A percentile compares a stretch with the other conserved stretches of the same genome.
Evolutionary conservation across 2,888 invertebrate genomes (phyloP).

Genomic region (Acrobasis suavella): DNA sequence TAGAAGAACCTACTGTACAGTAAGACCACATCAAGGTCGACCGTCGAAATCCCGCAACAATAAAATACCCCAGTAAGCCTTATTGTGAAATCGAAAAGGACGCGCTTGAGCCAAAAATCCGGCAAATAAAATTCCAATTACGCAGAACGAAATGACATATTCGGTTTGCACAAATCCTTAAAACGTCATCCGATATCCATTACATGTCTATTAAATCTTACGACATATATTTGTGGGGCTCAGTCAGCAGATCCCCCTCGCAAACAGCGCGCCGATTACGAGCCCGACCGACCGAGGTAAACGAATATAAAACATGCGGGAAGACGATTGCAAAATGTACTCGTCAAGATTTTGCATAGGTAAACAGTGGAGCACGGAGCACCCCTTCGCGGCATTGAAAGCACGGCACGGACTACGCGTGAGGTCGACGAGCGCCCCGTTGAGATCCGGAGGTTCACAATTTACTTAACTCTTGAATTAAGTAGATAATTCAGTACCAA

Average conservation of each 20-base stretch:
- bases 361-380: conserved; percentile 69
- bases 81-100: conserved; percentile 46
- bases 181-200: conserved; percentile 83
- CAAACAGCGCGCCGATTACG: conserved; percentile 80
- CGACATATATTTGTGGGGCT: conserved; percentile 82
- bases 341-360: conserved; percentile 80
- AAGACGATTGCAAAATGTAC: conserved; percentile 80
- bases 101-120: conserved; percentile 74
- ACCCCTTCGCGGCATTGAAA: conserved; percentile 51
- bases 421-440: neutral
- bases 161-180: conserved; percentile 83
- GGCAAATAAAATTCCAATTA: conserved; percentile 80
- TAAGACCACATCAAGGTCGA: conserved; percentile 16
- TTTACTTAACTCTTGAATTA: neutral
- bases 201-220: conserved; percentile 83
- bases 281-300: conserved; percentile 78
- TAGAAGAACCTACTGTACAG: conserved; percentile 10
- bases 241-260: conserved; percentile 79
- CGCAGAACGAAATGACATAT: conserved; percentile 78
- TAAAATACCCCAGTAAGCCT: conserved; percentile 25
- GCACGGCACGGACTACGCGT: neutral
- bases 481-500: too few species aligned
- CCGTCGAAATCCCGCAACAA: conserved; percentile 23
- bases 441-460: neutral
- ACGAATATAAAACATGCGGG: conserved; percentile 82